phyloP scores from a whole-genome alignment of 2,888 invertebrate species.

The Fissipunctia ypsillon region DNA sequence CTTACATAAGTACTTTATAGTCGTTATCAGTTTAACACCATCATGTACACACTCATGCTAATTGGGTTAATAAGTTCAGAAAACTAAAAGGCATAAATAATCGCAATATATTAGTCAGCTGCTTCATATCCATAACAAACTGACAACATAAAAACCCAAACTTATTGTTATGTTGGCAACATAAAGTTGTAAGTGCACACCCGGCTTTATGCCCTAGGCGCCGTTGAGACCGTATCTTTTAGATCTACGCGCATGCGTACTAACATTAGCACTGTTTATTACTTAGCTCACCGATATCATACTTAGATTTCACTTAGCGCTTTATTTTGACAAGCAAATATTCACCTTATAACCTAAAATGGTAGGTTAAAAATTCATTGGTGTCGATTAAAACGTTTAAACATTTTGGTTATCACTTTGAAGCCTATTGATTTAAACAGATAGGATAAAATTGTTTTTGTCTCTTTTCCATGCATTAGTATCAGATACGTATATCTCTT shows the following conservation, averaged over 20 bases:
- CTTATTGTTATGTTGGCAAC: conserved; percentile 51
- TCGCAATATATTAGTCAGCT: conserved; percentile 40
- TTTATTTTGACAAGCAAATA: conserved; percentile 50
- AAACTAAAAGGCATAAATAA: conserved; percentile 29
- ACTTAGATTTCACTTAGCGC: conserved; percentile 71
- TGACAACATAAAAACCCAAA: conserved; percentile 41
- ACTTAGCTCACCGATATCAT: conserved; percentile 76
- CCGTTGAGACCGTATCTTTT: conserved; percentile 75
- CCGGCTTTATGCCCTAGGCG: conserved; percentile 70
- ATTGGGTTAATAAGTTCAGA: conserved; percentile 24
- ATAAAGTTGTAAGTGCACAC: conserved; percentile 57
- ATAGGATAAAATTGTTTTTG: conserved; percentile 57
- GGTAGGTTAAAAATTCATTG: conserved; percentile 39
- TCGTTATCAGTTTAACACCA: conserved; percentile 12
- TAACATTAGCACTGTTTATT: conserved; percentile 78
- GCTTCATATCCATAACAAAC: conserved; percentile 45
- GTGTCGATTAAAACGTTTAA: conserved; percentile 36
- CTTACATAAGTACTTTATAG: not conserved
- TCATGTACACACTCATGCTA: not conserved
- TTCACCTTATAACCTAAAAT: conserved; percentile 21
- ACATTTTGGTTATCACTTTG: conserved; percentile 58
- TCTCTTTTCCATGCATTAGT: conserved; percentile 57
- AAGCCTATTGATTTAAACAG: conserved; percentile 66
- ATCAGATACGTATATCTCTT: conserved; percentile 49
- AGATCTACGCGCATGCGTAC: conserved; percentile 81